phyloP scores from a whole-genome alignment of 2,888 invertebrate species.

The Cryptops parisi region DNA sequence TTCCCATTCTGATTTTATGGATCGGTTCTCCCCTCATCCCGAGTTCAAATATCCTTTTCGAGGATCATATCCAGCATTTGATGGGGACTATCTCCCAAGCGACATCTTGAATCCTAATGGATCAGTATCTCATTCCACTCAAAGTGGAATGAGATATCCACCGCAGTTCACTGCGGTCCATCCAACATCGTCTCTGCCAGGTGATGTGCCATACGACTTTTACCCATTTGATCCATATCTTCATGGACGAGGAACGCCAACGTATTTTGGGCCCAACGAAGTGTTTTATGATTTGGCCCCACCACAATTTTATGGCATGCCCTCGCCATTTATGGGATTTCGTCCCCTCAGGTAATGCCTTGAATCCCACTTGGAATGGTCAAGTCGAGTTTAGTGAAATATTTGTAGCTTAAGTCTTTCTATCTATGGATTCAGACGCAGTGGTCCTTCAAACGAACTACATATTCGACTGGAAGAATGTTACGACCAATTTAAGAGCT shows the following conservation, averaged over 20 bases:
- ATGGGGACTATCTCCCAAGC: conserved; percentile 12
- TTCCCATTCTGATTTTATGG: conserved; percentile 8
- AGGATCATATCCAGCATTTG: conserved; percentile 11
- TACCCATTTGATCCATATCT: conserved; percentile 16
- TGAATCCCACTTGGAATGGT: too few species aligned
- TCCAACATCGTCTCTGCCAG: conserved; percentile 8
- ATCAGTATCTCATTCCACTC: conserved; percentile 4
- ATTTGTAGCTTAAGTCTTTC: too few species aligned
- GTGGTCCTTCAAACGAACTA: conserved; percentile 45
- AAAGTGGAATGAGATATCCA: conserved; percentile 7
- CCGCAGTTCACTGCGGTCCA: conserved; percentile 9
- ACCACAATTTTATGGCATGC: conserved; percentile 19
- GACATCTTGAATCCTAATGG: conserved; percentile 14
- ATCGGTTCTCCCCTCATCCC: conserved; percentile 15
- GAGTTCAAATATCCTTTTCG: conserved; percentile 15
- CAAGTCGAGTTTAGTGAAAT: neutral
- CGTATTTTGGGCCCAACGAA: conserved; percentile 18
- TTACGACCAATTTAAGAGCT: conserved; percentile 60
- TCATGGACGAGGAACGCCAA: conserved; percentile 18
- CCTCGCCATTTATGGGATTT: conserved; percentile 20
- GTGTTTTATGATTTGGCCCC: conserved; percentile 21
- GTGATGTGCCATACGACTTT: conserved; percentile 17
- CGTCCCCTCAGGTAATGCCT: conserved; percentile 19
- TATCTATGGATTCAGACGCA: too few species aligned
- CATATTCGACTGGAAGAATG: conserved; percentile 59